These are phyloP conservation scores for Hemithea aestivaria DNA, from an alignment of 2,888 invertebrate genomes.

Conservation along the genomic window DNA sequence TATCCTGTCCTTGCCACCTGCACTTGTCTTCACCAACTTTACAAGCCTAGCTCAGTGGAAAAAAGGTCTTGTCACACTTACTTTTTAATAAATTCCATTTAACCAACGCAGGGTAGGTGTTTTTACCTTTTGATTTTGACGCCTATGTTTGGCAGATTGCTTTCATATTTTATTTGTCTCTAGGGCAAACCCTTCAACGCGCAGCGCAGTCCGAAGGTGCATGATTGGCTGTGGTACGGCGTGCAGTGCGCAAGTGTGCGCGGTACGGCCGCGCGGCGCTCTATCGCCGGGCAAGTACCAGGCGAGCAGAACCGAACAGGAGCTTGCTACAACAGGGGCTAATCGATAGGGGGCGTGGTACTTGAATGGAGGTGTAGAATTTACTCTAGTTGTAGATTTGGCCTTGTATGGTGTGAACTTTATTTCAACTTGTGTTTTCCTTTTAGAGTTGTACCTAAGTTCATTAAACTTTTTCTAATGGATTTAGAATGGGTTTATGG, in stretches of 20 bases:
- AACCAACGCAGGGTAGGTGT: too few relatives aligned
- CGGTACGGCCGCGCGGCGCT: constrained; percentile 73
- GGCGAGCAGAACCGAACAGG: constrained; percentile 43
- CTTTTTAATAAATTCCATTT: too few relatives aligned
- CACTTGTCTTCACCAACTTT: too few relatives aligned
- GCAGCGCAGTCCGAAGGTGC: constrained; percentile 10
- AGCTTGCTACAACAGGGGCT: constrained; percentile 24
- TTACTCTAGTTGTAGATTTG: constrained; percentile 11
- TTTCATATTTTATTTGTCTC: too few relatives aligned
- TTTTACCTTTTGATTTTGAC: too few relatives aligned
- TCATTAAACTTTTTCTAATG: too few relatives aligned
- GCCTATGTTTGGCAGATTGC: too few relatives aligned
- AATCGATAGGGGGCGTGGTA: constrained; percentile 33
- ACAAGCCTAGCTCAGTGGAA: too few relatives aligned
- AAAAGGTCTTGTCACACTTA: too few relatives aligned
- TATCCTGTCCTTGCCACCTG: too few relatives aligned
- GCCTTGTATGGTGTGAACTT: background rate
- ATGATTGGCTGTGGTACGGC: constrained; percentile 16
- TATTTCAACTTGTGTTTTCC: background rate
- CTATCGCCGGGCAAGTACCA: constrained; percentile 70
- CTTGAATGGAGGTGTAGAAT: constrained; percentile 22
- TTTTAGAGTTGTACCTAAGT: too few relatives aligned
- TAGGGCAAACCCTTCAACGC: background rate
- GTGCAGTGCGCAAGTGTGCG: constrained; percentile 70
- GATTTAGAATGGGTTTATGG: background rate